These are phyloP conservation scores for Enteromius thamalakanensis DNA, from an alignment of 2,797 vertebrate species.

Conservation along the genomic window DNA sequence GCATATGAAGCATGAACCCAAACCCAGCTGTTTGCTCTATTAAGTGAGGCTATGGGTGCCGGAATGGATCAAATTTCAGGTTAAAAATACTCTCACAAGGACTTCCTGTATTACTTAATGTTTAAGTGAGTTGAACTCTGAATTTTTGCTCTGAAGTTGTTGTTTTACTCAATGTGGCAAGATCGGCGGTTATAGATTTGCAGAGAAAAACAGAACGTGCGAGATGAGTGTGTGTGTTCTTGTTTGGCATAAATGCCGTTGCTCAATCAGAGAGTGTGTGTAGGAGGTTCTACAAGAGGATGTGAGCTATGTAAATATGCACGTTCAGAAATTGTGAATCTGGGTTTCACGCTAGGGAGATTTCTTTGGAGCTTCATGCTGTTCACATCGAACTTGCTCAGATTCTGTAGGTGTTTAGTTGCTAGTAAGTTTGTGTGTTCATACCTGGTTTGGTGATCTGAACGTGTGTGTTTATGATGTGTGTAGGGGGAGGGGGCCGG, in stretches of 20 bases:
- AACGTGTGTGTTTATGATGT: constrained; percentile 45
- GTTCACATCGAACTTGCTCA: not conserved
- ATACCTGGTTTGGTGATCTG: constrained; percentile 33
- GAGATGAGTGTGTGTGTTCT: constrained; percentile 29
- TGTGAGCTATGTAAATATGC: constrained; percentile 33
- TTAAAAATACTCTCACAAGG: constrained; percentile 66
- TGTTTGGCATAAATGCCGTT: constrained; percentile 38
- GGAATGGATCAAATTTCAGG: constrained; percentile 68
- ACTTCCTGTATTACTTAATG: constrained; percentile 66
- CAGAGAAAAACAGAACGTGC: constrained; percentile 20
- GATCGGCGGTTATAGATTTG: constrained; percentile 8
- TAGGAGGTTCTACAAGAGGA: constrained; percentile 42
- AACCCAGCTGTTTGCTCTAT: constrained; percentile 75
- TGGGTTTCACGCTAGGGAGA: not conserved
- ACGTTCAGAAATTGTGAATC: constrained; percentile 30
- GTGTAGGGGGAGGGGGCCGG: constrained; percentile 61
- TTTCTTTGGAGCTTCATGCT: not conserved
- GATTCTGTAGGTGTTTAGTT: not conserved
- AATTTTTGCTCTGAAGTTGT: constrained; percentile 60
- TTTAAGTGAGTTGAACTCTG: constrained; percentile 59
- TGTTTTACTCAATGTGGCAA: constrained; percentile 23
- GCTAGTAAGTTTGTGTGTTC: constrained; percentile 15
- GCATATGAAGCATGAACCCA: constrained; percentile 72
- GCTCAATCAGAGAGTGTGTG: constrained; percentile 44
- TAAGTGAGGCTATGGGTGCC: constrained; percentile 65